Conservation (phyloP, 2,113 vertebrate genomes). For the Podilymbus podiceps region DNA sequence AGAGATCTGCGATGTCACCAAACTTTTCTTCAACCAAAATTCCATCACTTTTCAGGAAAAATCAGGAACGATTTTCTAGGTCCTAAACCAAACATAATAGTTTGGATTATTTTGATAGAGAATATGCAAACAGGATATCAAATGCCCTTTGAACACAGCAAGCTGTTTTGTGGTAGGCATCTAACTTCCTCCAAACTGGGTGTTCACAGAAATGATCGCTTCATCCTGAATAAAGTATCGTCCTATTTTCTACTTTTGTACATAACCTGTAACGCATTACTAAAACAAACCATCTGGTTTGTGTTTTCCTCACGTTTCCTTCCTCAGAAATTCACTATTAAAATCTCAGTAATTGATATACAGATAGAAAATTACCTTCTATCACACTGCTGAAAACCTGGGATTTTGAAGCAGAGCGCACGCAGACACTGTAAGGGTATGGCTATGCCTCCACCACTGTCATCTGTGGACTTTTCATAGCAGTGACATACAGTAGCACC, state of each 20-base stretch:
- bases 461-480: background rate
- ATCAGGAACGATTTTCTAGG: background rate
- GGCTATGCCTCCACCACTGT: background rate
- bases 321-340: background rate
- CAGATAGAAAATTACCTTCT: background rate
- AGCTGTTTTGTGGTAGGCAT: background rate
- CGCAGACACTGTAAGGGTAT: background rate
- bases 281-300: background rate
- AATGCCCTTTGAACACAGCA: slow-evolving; percentile 4
- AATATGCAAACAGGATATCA: background rate
- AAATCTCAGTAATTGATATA: background rate
- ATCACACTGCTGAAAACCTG: background rate
- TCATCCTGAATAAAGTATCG: background rate
- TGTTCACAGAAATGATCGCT: background rate
- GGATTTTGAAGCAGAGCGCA: background rate
- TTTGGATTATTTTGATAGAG: background rate
- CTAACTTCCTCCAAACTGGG: slow-evolving; percentile 1
- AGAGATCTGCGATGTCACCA: background rate
- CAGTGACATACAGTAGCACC: background rate
- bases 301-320: background rate
- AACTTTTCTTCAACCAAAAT: background rate
- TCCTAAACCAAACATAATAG: background rate
- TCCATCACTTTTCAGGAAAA: background rate
- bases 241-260: background rate
- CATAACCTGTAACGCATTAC: background rate